Evolutionary conservation across 2,888 invertebrate species (phyloP), one percentile per base, ranked within the genome.

Genomic region (Megalurothrips usitatus): DNA sequence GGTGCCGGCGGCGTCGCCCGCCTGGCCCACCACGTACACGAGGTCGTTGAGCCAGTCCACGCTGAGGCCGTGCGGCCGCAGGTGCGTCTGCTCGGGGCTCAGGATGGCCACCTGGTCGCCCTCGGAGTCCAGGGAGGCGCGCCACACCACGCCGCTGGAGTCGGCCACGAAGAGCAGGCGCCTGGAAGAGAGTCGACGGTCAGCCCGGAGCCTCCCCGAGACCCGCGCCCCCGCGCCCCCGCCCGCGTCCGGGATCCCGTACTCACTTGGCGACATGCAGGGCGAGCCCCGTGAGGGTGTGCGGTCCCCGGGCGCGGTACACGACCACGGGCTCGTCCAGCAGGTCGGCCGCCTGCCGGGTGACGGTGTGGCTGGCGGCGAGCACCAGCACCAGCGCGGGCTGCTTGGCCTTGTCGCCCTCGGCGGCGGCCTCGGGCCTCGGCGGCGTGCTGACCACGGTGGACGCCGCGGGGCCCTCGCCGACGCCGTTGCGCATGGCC

Each of bases 1-100:
- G 79, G 88, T 87, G 0, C 87, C 87, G 0, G 81, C 80, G 3
- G 84, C 26, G 4, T 23, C 58, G 19, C 89, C 89, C 11, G 92
- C 91, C 87, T 94, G 92, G 0, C 94, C 94, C 49, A 96, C 89
- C 81, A 97, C 91, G 85, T 96, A 97, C 2, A 97, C 89, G 82
- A 94, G 92, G 82, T 93, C 91, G 85, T 95, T 94, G 58, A 98
- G 88, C 97, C 97, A 98, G 87, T 98, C 98, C 0, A 96, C 91
- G 0, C 94, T 93, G 12, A 95, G 86, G 83, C 92, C 92, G 80
- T 92, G 86, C 0, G 95, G 94, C 82, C 90, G 90, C 85, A 92
- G 92, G 80, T 90, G 89, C 17, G 90, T 89, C 80, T 89, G 89
- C 79, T 90, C 88, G 0, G 92, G 90, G 3, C 90, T 88, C 0